Evolutionary conservation across 2,113 vertebrate species (phyloP), one percentile per base, ranked within the genome.

Genomic region (Tragelaphus strepsiceros): DNA sequence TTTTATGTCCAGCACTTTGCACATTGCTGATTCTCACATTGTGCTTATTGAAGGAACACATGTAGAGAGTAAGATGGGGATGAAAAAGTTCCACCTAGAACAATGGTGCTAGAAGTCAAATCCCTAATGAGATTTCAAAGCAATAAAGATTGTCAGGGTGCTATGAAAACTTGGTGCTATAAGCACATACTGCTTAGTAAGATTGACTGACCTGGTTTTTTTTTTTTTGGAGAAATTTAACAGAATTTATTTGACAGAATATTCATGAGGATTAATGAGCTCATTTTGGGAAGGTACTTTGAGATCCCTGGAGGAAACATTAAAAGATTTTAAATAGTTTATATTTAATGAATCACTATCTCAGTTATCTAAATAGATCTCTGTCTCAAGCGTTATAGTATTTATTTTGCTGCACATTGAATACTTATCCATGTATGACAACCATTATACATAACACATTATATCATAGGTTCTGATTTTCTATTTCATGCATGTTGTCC

Each of bases 241-340:
- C 85, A 89, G 46, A 94, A 91, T 94, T 91, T 86, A 93, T 82
- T 62, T 97, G 71, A 96, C 96, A 97, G 54, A 93, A 93, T 97
- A 97, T 96, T 98, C 80, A 97, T 88, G 22, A 96, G 86, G 74
- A 97, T 97, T 97, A 97, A 97, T 83, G 86, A 96, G 53, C 49
- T 97, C 83, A 78, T 97, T 96, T 94, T 77, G 35, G 80, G 84
- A 96, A 96, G 54, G 80, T 58, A 78, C 62, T 97, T 88, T 95
- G 97, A 97, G 94, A 94, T 67, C 49, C 58, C 80, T 67, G 6
- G 87, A 93, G 88, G 90, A 98, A 94, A 82, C 46, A 84, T 67
- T 43, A 94, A 82, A 94, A 46, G 14, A 88, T 90, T 97, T 62
- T 93, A 97, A 97, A 82, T 74, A 93, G 93, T 97, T 96, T 94